Base-by-base conservation (phyloP, 1,140 invertebrate species). In the Zophobas atratus region DNA sequence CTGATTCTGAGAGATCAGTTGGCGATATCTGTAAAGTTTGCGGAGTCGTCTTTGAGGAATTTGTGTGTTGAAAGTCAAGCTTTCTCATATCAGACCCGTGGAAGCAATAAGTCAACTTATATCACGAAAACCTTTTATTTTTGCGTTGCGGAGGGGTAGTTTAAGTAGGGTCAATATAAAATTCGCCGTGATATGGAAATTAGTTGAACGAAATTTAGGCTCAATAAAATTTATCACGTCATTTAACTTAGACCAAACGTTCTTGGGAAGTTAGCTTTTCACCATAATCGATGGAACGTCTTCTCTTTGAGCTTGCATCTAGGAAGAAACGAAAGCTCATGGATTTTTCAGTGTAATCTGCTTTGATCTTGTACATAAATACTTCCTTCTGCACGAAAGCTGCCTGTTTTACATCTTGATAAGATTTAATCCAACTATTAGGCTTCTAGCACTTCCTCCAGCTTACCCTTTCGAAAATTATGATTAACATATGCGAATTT, bases 141-240 rank as follows among this genome's bases (percentile, higher is more conserved):
- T 51, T 5, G n/a, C 20, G 20, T 20, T 0, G 49, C 3, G 43
- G 3, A 3, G 43, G 32, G 2, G 20, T 6, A 33, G 57, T 39
- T 38, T 39, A 63, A 41, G 39, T 39, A 67, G n/a, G 20, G 20
- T 67, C 60, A 67, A 67, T 67, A 67, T 8, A 67, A 67, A 43
- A 67, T 57, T 57, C 55, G 3, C 55, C 4, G 55, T 57, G 20
- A 57, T 57, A 57, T 67, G 38, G 60, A 67, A 67, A 67, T 67
- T 67, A 67, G 60, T 67, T 43, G 39, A 43, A 1, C 20, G 60
- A 43, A 67, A 67, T 67, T 43, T 67, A 33, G 60, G 39, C 39
- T 33, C 60, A 67, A 67, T 67, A 43, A 67, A 67, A 67, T 67
- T 67, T 67, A 67, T 67, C 60, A 67, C 60, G 35, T 67, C 39